phyloP scores from a whole-genome alignment of 2,888 invertebrate species.

The Toxonevra muliebris region DNA sequence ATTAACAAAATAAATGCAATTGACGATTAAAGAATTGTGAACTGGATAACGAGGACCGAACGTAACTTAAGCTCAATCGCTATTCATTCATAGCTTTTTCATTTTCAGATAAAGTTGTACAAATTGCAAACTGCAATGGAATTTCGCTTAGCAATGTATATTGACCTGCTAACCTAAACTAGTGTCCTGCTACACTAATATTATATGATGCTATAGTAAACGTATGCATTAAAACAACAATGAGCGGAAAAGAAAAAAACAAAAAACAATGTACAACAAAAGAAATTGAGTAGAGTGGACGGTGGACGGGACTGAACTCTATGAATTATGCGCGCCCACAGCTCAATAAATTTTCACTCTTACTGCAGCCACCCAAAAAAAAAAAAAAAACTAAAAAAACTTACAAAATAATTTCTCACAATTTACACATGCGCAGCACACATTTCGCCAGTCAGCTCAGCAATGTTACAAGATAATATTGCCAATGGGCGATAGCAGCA shows the following conservation, averaged over 20 bases:
- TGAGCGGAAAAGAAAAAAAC: slow-evolving; percentile 16
- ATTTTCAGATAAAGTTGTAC: neutral
- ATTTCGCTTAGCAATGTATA: slow-evolving; percentile 36
- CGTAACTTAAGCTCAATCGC: too few relatives aligned
- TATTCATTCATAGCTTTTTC: too few relatives aligned
- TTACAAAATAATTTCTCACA: slow-evolving; percentile 44
- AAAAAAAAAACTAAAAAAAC: slow-evolving; percentile 37
- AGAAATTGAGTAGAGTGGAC: slow-evolving; percentile 1
- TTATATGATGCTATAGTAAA: too few relatives aligned
- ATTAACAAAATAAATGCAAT: too few relatives aligned
- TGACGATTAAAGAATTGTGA: too few relatives aligned
- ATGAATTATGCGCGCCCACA: slow-evolving; percentile 64
- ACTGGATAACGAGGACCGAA: too few relatives aligned
- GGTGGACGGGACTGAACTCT: slow-evolving; percentile 37
- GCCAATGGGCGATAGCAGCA: slow-evolving; percentile 17
- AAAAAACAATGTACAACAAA: slow-evolving; percentile 12
- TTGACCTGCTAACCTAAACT: slow-evolving; percentile 61
- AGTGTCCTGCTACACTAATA: slow-evolving; percentile 27
- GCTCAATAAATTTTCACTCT: slow-evolving; percentile 47
- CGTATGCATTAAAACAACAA: too few relatives aligned
- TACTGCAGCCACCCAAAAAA: slow-evolving; percentile 36
- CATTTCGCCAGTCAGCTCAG: slow-evolving; percentile 7
- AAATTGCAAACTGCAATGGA: slow-evolving; percentile 51
- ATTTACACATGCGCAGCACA: slow-evolving; percentile 41
- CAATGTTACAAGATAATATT: slow-evolving; percentile 16